phyloP scores from a whole-genome alignment of 1,140 invertebrate species.

The Zaprionus vittiger region DNA sequence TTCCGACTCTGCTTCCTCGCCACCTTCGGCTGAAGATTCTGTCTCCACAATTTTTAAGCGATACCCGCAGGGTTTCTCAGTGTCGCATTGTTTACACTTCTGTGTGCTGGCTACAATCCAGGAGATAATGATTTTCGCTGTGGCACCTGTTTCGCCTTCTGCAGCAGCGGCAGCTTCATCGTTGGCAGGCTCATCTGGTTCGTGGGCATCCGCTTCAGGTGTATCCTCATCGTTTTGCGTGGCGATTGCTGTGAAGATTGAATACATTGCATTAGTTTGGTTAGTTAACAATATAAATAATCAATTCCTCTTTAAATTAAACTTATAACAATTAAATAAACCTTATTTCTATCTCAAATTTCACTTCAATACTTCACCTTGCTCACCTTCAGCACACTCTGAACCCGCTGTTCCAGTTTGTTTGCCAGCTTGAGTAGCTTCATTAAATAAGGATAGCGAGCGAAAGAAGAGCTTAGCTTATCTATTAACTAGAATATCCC shows the following conservation, averaged over 20 bases:
- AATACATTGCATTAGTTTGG: background rate
- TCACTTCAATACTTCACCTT: background rate
- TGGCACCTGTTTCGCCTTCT: constrained; percentile 46
- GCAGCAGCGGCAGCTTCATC: constrained; percentile 53
- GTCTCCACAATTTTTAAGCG: constrained; percentile 61
- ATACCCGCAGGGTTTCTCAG: constrained; percentile 71
- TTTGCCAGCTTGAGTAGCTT: constrained; percentile 64
- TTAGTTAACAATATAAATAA: too few species aligned
- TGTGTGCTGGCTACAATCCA: constrained; percentile 70
- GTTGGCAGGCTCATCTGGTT: constrained; percentile 62
- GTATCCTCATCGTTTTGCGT: constrained; percentile 52
- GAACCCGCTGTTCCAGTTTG: constrained; percentile 59
- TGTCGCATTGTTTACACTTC: constrained; percentile 71
- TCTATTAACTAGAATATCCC: background rate
- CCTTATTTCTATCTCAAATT: too few species aligned
- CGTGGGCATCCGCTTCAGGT: constrained; percentile 52
- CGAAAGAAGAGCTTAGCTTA: constrained; percentile 18
- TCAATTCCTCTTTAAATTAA: too few species aligned
- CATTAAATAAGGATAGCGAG: constrained; percentile 3
- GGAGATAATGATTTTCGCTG: constrained; percentile 69
- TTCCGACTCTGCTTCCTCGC: constrained; percentile 13
- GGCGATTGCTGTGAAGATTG: background rate
- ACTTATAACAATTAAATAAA: too few species aligned
- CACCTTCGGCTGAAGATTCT: constrained; percentile 1
- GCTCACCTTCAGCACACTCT: constrained; percentile 69